Conservation (phyloP, 2,888 invertebrate genomes). For the Brenthis hecate region DNA sequence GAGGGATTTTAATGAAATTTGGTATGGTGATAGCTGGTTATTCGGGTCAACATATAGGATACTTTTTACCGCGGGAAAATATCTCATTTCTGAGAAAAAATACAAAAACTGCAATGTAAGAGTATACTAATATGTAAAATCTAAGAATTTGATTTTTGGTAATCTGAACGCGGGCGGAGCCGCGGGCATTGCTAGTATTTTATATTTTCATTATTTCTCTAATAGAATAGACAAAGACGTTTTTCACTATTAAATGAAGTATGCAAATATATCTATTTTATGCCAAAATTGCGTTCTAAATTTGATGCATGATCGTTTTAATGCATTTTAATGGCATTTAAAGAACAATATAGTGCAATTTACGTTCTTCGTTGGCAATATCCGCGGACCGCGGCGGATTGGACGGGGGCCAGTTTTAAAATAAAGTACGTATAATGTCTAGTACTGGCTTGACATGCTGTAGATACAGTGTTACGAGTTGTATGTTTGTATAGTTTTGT, state of each 20-base stretch:
- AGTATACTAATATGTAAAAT: no score
- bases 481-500: background rate
- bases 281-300: constrained; percentile 30
- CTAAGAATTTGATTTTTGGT: no score
- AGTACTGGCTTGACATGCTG: constrained; percentile 4
- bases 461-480: background rate
- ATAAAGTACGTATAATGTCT: constrained; percentile 9
- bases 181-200: no score
- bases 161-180: no score
- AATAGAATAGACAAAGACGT: background rate
- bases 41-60: no score
- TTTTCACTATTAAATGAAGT: background rate
- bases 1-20: no score
- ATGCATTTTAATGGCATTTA: constrained; percentile 50
- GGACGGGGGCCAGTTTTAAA: constrained; percentile 48
- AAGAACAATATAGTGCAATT: constrained; percentile 62
- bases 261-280: constrained; percentile 16
- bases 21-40: no score
- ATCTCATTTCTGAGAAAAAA: no score
- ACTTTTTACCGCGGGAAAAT: no score
- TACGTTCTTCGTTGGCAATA: constrained; percentile 51
- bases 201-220: background rate
- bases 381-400: constrained; percentile 43
- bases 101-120: no score
- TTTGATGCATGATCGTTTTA: constrained; percentile 40